Evolutionary conservation across 2,888 invertebrate species (phyloP).

Genomic region (Nemurella pictetii): DNA sequence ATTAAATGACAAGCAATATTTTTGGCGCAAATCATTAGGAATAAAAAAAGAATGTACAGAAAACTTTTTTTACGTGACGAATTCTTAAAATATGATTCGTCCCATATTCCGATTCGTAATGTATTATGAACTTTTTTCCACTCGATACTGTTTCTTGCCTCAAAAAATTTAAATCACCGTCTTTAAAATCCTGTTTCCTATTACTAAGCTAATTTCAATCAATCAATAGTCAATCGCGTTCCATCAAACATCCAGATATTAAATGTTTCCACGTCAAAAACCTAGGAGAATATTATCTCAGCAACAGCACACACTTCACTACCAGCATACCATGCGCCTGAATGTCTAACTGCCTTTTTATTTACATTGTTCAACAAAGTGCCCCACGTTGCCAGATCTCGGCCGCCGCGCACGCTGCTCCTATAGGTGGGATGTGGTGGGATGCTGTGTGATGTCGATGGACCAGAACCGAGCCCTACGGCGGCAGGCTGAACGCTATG

Average conservation of each 20-base stretch:
- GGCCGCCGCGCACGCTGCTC: not conserved
- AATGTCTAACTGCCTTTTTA: constrained; percentile 19
- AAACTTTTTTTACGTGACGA: too few species aligned
- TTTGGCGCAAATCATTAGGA: too few species aligned
- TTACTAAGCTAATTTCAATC: not conserved
- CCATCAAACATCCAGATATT: not conserved
- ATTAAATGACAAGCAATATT: too few species aligned
- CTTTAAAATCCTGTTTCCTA: too few species aligned
- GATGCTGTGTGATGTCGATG: constrained; percentile 12
- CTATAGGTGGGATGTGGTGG: too few species aligned
- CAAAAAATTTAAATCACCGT: too few species aligned
- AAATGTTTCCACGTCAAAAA: not conserved
- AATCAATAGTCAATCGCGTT: not conserved
- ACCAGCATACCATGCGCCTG: not conserved
- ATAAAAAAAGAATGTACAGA: too few species aligned
- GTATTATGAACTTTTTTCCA: too few species aligned
- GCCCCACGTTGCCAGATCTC: constrained; percentile 19
- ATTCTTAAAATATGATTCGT: too few species aligned
- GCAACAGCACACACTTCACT: not conserved
- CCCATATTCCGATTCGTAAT: too few species aligned
- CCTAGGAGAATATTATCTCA: not conserved
- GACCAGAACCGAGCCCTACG: constrained; percentile 1
- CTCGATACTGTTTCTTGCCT: too few species aligned
- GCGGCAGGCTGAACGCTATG: not conserved
- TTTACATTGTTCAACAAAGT: constrained; percentile 26